These are phyloP conservation scores for Invenusta paracnida DNA, from an alignment of 2,888 invertebrate species.

Conservation along the genomic window DNA sequence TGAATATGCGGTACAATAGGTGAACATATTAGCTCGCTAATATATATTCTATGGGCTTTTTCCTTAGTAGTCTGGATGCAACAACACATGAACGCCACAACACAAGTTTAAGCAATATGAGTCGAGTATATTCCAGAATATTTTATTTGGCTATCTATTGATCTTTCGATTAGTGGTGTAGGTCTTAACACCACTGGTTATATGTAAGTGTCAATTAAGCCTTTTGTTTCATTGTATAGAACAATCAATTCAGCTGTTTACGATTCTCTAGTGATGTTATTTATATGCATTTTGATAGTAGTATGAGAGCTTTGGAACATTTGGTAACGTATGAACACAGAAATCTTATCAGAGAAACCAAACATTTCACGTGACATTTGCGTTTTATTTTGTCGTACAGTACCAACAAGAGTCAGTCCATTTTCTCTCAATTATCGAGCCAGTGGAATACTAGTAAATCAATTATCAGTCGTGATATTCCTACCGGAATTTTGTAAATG, in stretches of 20 bases:
- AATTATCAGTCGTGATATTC: slow-evolving; percentile 37
- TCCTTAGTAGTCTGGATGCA: background rate
- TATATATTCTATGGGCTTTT: background rate
- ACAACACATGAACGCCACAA: background rate
- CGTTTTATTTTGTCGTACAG: slow-evolving; percentile 26
- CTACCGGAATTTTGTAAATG: background rate
- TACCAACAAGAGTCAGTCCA: slow-evolving; percentile 33
- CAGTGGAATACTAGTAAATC: slow-evolving; percentile 30
- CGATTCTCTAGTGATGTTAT: background rate
- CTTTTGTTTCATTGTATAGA: background rate
- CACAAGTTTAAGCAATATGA: background rate
- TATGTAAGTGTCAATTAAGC: background rate
- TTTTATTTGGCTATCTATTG: background rate
- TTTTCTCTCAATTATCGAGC: background rate
- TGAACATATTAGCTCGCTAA: background rate
- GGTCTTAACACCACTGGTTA: background rate
- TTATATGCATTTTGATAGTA: background rate
- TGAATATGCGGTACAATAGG: background rate
- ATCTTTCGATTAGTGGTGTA: background rate
- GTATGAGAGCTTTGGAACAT: background rate
- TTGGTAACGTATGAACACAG: background rate
- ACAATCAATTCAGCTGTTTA: background rate
- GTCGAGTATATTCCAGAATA: background rate
- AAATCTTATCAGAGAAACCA: background rate
- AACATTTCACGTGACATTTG: background rate